Percentiles rank a stretch among this genome's conserved stretches.
phyloP scores from a whole-genome alignment of 2,888 invertebrate genomes.

The Melitaea athalia region DNA sequence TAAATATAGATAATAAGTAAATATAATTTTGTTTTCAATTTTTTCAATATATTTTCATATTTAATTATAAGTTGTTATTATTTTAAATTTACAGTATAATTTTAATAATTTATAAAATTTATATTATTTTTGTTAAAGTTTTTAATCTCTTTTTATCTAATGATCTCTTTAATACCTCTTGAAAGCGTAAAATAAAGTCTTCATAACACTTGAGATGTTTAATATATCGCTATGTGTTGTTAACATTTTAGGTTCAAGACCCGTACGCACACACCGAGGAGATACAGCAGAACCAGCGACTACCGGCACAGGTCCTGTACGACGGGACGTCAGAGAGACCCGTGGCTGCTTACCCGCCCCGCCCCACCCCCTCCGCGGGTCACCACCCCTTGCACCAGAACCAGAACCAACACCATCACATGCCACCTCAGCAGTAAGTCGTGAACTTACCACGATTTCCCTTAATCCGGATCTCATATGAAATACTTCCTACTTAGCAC shows the following conservation, averaged over 20 bases:
- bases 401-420: conserved; percentile 23
- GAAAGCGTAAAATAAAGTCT: too few species aligned
- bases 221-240: not conserved
- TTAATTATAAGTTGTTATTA: too few species aligned
- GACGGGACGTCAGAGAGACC: conserved; percentile 44
- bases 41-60: too few species aligned
- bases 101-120: too few species aligned
- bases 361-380: conserved; percentile 27
- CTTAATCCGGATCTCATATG: conserved; percentile 28
- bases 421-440: conserved; percentile 27
- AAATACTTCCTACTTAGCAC: conserved; percentile 31
- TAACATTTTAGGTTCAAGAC: conserved; percentile 50
- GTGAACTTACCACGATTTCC: not conserved
- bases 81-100: too few species aligned
- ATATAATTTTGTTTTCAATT: too few species aligned
- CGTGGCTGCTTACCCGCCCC: conserved; percentile 42
- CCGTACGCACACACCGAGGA: conserved; percentile 54
- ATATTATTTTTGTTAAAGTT: too few species aligned
- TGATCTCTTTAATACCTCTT: too few species aligned
- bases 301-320: conserved; percentile 54
- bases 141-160: too few species aligned
- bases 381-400: conserved; percentile 1
- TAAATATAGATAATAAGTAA: too few species aligned
- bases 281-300: conserved; percentile 47
- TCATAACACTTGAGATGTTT: not conserved